Conservation (phyloP, 2,113 vertebrate genomes). For the Apteryx mantelli region DNA sequence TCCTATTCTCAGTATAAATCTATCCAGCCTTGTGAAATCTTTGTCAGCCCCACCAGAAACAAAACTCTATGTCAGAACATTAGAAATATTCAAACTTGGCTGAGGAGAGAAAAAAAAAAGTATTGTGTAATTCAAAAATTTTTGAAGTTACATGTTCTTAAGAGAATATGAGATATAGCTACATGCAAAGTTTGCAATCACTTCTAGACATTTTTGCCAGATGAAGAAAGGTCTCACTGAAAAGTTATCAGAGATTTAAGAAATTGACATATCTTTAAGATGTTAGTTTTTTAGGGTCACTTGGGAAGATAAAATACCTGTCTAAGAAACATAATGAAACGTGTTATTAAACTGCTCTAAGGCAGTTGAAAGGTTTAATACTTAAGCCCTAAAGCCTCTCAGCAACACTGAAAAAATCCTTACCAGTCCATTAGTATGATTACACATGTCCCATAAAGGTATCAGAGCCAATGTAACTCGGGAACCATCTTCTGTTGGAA, state of each 20-base stretch:
- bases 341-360: background rate
- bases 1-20: constrained; percentile 22
- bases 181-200: background rate
- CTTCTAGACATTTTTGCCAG: background rate
- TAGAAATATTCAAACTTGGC: background rate
- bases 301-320: background rate
- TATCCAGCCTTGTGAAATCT: background rate
- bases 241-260: background rate
- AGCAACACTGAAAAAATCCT: constrained; percentile 39
- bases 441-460: constrained; percentile 99
- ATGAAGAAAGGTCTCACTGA: background rate
- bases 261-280: background rate
- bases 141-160: background rate
- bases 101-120: background rate
- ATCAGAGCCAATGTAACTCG: constrained; percentile 95
- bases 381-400: background rate
- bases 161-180: background rate
- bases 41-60: background rate
- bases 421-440: constrained; percentile 98
- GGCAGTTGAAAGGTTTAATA: background rate
- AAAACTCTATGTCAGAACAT: background rate
- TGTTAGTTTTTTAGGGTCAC: background rate
- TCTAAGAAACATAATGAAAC: background rate
- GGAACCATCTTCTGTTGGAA: constrained; percentile 96
- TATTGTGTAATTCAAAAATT: background rate